phyloP scores from a whole-genome alignment of 2,888 invertebrate species.

The Xestia sexstrigata region DNA sequence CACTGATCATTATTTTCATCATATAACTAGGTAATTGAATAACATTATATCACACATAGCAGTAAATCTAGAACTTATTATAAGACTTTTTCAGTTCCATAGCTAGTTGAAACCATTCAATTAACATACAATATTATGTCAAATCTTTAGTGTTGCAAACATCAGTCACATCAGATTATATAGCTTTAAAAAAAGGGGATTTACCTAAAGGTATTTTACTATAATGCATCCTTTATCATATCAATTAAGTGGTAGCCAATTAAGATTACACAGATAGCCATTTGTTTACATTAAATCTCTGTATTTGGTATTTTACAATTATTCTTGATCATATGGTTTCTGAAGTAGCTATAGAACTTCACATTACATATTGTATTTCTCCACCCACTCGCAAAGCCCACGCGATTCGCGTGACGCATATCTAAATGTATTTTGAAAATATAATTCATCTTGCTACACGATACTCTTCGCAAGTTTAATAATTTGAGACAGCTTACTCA shows the following conservation, averaged over 20 bases:
- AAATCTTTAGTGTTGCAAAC: too few species aligned
- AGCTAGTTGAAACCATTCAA: conserved; percentile 34
- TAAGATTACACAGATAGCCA: background rate
- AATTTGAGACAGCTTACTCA: conserved; percentile 33
- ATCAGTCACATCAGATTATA: conserved; percentile 13
- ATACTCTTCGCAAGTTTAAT: conserved; percentile 40
- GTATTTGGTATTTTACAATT: background rate
- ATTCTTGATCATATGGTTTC: conserved; percentile 16
- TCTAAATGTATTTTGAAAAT: conserved; percentile 51
- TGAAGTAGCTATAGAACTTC: conserved; percentile 49
- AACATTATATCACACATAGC: conserved; percentile 70
- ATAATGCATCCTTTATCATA: background rate
- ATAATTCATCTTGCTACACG: conserved; percentile 45
- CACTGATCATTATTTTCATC: conserved; percentile 61
- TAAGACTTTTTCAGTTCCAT: conserved; percentile 43
- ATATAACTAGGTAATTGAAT: conserved; percentile 63
- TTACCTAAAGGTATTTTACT: conserved; percentile 6
- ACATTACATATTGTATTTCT: conserved; percentile 30
- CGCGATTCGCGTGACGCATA: conserved; percentile 46
- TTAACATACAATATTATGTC: background rate
- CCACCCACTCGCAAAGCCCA: conserved; percentile 29
- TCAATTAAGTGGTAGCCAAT: background rate
- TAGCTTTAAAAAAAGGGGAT: background rate
- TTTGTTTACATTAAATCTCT: conserved; percentile 4
- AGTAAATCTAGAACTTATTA: conserved; percentile 62